Evolutionary conservation across 2,113 vertebrate genomes (phyloP), one percentile per base, ranked within the genome.

Genomic region (Lutjanus erythropterus): DNA sequence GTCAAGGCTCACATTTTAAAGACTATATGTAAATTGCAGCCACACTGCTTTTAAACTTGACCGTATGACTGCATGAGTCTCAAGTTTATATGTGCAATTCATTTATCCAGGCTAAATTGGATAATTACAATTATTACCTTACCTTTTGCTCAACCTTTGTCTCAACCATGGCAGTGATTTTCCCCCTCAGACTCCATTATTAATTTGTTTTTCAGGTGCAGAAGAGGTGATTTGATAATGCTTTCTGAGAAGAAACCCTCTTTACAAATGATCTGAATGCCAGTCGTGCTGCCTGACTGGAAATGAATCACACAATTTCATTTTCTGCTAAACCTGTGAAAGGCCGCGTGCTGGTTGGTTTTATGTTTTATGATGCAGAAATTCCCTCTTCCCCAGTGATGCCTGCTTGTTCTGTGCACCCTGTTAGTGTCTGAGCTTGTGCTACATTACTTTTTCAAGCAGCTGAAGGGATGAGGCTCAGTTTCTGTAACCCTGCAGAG

Each of bases 91-190:
- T 15, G 11, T 49, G 10, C 42, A 9, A 82, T 27, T 58, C 0
- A 64, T 75, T 81, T 58, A 42, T 82, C 49, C 23, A 12, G 41
- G 37, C 25, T 59, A 65, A 50, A 76, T 18, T 71, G 15, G 31
- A 15, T 71, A 58, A 76, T 58, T 71, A 71, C 16, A 56, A 50
- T 50, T 56, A 31, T 75, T 25, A 64, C 35, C 18, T 64, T 44
- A 64, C 41, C 18, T 49, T 12, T 55, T 65, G 46, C 3, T 21
- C 27, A 60, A 62, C 46, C 52, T 65, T 65, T 5, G 41, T 50
- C 23, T 67, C 4, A 6, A n/a, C 52, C 15, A 23, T 33, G 27
- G 41, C 33, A 44, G 25, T 31, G 23, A 60, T 60, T 60, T 11
- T n/a, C 4, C 27, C 47, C 18, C 53, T 71, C 8, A 59, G 5